Evolutionary conservation across 2,797 vertebrate genomes (phyloP), one percentile per base, ranked within the genome.

Genomic region (Odontamblyopus rebecca): DNA sequence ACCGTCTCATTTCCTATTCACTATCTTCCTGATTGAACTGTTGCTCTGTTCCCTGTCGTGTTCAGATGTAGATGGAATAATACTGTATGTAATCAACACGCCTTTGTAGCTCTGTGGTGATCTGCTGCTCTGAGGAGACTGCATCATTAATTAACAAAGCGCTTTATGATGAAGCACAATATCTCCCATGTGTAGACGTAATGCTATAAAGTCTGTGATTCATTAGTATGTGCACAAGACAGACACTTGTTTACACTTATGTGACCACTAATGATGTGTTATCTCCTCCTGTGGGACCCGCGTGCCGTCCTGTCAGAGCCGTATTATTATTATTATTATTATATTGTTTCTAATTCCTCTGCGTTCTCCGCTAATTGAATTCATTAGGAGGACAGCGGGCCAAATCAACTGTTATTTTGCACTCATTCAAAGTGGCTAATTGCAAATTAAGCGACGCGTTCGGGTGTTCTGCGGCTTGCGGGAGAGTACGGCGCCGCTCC

Each of bases 401-500:
- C 83, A 87, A 86, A 85, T 82, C 73, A 73, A 71, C 73, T 81
- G 78, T 85, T 86, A 84, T 85, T 88, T 82, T 23, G 70, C 79
- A 82, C 82, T 82, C 86, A 79, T 73, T 76, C 23, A 69, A 86
- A 75, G 77, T 80, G 78, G 78, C 86, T 91, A 89, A 93, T 89
- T 83, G 80, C 79, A 91, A 89, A 88, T 91, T 75, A 87, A 82
- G 84, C 81, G 61, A 66, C 81, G 80, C 82, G 81, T 77, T 85
- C 44, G 75, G 61, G 68, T 69, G 54, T 32, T 2, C 62, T n/a
- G 30, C 23, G 73, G 69, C 86, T 72, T 80, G 0, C 0, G 86
- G 85, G 79, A 81, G 56, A 26, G 8, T 48, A 11, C 27, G 5
- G 78, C 44, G 69, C 76, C 75, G 70, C 61, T 76, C 71, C 70